These are phyloP conservation scores for Pogoniulus pusillus DNA, from an alignment of 2,797 vertebrate genomes.

Conservation along the genomic window DNA sequence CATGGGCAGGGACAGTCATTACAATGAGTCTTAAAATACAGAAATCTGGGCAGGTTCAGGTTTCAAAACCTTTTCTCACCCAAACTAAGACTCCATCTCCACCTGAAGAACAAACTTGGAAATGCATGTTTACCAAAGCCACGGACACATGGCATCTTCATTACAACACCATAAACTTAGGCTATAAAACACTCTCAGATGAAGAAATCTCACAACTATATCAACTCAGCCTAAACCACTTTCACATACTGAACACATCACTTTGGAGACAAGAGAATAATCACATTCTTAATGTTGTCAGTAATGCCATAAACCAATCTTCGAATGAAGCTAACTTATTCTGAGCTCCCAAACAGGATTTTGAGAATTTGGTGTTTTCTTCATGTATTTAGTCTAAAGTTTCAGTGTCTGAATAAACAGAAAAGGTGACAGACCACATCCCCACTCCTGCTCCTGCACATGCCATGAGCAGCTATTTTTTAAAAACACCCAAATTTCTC, in stretches of 20 bases:
- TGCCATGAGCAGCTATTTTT: neutral
- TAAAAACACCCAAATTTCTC: neutral
- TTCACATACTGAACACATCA: neutral
- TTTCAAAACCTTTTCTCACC: neutral
- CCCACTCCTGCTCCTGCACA: neutral
- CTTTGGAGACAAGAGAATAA: neutral
- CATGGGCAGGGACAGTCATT: too few species aligned
- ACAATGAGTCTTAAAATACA: neutral
- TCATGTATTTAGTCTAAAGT: neutral
- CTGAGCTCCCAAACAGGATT: neutral
- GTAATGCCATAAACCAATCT: neutral
- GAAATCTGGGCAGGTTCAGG: neutral
- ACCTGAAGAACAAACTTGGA: neutral
- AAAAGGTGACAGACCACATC: neutral
- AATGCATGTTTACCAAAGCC: neutral
- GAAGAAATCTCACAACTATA: neutral
- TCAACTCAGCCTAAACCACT: neutral
- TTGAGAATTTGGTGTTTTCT: neutral
- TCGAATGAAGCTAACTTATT: neutral
- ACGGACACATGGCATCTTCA: neutral
- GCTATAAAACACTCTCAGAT: neutral
- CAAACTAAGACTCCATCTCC: neutral
- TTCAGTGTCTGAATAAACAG: neutral
- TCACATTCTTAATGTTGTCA: neutral
- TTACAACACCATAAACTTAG: neutral